Evolutionary conservation across 2,888 invertebrate species (phyloP).

Genomic region (Yponomeuta sedellus): DNA sequence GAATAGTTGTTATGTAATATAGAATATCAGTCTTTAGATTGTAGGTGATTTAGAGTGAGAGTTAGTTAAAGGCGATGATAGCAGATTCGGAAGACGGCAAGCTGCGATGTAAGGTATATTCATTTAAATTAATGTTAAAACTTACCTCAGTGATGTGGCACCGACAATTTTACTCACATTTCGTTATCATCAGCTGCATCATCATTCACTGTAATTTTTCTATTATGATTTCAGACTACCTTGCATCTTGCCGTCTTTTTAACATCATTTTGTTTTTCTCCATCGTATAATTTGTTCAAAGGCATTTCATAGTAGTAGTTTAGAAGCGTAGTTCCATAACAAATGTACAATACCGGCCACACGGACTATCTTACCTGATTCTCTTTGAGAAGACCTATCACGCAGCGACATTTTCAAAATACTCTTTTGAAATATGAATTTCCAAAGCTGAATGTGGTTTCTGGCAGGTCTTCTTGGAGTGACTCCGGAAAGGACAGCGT

Average conservation of each 20-base stretch:
- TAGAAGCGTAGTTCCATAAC: neutral
- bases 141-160: slow-evolving; percentile 65
- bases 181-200: slow-evolving; percentile 52
- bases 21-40: no score
- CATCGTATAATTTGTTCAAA: slow-evolving; percentile 28
- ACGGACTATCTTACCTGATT: no score
- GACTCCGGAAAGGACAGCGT: no score
- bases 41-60: no score
- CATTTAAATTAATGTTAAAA: neutral
- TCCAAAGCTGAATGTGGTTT: no score
- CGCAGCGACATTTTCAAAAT: no score
- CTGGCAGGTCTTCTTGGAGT: no score
- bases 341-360: no score
- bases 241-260: slow-evolving; percentile 76
- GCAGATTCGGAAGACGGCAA: slow-evolving; percentile 64
- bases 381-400: no score
- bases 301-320: slow-evolving; percentile 10
- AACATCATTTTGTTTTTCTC: slow-evolving; percentile 52
- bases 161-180: slow-evolving; percentile 57
- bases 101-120: slow-evolving; percentile 55
- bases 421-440: no score
- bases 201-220: slow-evolving; percentile 49
- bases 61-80: neutral
- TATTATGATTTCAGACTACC: slow-evolving; percentile 53
- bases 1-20: no score